Conservation (phyloP, 2,888 invertebrate genomes). For the Eupithecia centaureata region DNA sequence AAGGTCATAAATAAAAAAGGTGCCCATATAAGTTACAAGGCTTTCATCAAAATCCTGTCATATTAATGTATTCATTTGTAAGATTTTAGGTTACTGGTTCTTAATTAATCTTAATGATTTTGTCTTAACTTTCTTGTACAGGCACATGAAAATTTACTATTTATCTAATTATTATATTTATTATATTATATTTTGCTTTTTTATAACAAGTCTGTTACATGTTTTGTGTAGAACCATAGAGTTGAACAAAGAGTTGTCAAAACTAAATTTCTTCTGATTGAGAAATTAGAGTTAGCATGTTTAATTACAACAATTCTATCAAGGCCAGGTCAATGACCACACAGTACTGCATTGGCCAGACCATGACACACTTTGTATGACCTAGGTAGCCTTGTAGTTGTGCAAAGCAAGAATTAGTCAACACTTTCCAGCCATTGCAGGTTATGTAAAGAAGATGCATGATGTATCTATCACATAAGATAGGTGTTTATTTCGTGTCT, state of each 20-base stretch:
- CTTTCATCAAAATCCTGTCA: neutral
- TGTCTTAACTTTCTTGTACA: too few relatives aligned
- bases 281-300: neutral
- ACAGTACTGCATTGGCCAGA: conserved; percentile 35
- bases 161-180: too few relatives aligned
- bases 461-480: too few relatives aligned
- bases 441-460: neutral
- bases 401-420: conserved; percentile 19
- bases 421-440: conserved; percentile 3
- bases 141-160: too few relatives aligned
- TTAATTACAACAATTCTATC: neutral
- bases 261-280: neutral
- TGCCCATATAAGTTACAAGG: neutral
- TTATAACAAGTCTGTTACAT: neutral
- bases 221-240: neutral
- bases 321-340: conserved; percentile 19
- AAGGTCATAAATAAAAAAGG: neutral
- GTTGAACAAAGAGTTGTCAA: too few relatives aligned
- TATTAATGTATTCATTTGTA: too few relatives aligned
- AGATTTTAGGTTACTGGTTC: too few relatives aligned
- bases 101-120: too few relatives aligned
- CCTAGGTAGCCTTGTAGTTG: conserved; percentile 20
- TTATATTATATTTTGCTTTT: too few relatives aligned
- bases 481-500: neutral
- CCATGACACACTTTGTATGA: conserved; percentile 28